Percentiles rank a stretch among this genome's conserved stretches.
These are phyloP conservation scores for Hippopotamyrus pictus DNA, from an alignment of 2,797 vertebrate genomes.

Conservation along the genomic window DNA sequence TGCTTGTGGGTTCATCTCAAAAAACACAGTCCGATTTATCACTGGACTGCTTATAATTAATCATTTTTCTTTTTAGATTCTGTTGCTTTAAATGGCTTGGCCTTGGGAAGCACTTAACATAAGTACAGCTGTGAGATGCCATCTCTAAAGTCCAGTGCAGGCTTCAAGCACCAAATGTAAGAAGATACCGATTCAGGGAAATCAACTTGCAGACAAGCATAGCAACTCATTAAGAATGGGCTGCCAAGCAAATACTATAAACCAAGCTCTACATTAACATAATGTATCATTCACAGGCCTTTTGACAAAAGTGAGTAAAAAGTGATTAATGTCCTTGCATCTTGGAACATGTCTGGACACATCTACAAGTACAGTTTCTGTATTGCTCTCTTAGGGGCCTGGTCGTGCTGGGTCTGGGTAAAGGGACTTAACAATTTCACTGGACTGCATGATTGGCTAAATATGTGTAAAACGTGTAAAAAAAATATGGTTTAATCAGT, in stretches of 20 bases:
- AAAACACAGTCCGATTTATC: background rate
- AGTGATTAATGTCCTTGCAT: slow-evolving; percentile 14
- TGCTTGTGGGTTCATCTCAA: background rate
- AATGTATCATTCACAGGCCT: background rate
- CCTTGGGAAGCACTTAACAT: slow-evolving; percentile 5
- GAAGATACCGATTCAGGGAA: background rate
- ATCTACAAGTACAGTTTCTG: background rate
- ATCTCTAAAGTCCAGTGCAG: background rate
- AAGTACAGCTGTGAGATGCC: background rate
- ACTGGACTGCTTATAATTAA: slow-evolving; percentile 4
- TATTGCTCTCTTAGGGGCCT: background rate
- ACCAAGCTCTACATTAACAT: slow-evolving; percentile 15
- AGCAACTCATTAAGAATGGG: background rate
- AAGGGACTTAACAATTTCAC: background rate
- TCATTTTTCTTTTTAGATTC: background rate
- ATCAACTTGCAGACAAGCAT: background rate
- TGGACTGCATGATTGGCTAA: background rate
- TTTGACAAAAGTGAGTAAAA: slow-evolving; percentile 5
- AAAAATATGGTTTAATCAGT: background rate
- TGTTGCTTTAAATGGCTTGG: slow-evolving; percentile 3
- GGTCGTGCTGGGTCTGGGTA: background rate
- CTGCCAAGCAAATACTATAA: background rate
- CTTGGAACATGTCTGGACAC: background rate
- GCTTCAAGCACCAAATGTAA: background rate
- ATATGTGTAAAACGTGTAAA: background rate